phyloP scores from a whole-genome alignment of 2,113 vertebrate genomes.

The Channa maculata region DNA sequence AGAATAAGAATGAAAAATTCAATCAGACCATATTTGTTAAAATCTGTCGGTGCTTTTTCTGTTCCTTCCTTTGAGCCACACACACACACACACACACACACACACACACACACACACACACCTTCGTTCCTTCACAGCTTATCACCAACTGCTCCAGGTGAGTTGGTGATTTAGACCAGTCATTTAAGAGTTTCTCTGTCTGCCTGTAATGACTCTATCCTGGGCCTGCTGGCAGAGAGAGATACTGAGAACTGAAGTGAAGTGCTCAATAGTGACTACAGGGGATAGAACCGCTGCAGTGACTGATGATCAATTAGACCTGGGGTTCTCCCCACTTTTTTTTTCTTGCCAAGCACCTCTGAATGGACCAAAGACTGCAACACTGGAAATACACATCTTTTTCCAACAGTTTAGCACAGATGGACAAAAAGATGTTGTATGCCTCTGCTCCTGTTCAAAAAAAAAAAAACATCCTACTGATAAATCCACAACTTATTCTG shows the following conservation, averaged over 20 bases:
- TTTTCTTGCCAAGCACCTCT: neutral
- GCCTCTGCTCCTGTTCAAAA: too few relatives aligned
- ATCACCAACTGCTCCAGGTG: slow-evolving; percentile 71
- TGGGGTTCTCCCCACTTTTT: slow-evolving; percentile 9
- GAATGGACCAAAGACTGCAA: slow-evolving; percentile 18
- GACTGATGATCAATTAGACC: slow-evolving; percentile 61
- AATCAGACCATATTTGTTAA: slow-evolving; percentile 27
- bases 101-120: slow-evolving; percentile 12
- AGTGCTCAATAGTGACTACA: slow-evolving; percentile 48
- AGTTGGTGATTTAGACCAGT: slow-evolving; percentile 72
- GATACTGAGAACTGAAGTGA: slow-evolving; percentile 63
- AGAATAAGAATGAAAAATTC: slow-evolving; percentile 19
- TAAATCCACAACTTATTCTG: neutral
- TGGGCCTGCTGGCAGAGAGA: slow-evolving; percentile 58
- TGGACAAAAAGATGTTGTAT: neutral
- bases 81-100: neutral
- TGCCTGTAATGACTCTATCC: slow-evolving; percentile 63
- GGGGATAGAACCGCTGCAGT: slow-evolving; percentile 49
- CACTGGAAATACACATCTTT: slow-evolving; percentile 11
- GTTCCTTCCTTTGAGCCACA: neutral
- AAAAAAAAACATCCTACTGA: too few relatives aligned
- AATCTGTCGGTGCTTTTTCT: slow-evolving; percentile 23
- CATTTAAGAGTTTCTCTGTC: slow-evolving; percentile 60
- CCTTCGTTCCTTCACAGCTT: slow-evolving; percentile 46
- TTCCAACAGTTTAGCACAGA: neutral